phyloP scores from a whole-genome alignment of 2,113 vertebrate genomes.

The Otus sunia region DNA sequence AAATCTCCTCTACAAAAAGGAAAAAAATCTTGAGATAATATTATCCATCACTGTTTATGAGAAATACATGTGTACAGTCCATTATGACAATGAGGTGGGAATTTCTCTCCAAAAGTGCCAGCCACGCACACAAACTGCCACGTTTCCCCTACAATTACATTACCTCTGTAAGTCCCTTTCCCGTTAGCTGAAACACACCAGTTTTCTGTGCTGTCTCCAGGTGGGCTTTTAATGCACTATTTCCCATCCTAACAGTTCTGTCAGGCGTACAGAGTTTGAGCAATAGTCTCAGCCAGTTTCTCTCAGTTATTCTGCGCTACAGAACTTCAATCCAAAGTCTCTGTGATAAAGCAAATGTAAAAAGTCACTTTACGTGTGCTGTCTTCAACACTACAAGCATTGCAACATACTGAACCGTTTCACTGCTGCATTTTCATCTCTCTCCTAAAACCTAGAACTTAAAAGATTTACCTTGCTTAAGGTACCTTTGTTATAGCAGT shows the following conservation, averaged over 20 bases:
- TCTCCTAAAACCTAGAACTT: neutral
- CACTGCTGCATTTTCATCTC: neutral
- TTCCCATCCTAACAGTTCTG: constrained; percentile 82
- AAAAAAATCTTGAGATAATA: neutral
- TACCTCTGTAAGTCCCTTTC: constrained; percentile 91
- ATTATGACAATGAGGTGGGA: neutral
- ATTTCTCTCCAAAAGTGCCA: neutral
- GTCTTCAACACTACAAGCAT: neutral
- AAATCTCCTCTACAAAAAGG: neutral
- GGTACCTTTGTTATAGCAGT: neutral
- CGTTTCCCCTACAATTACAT: neutral
- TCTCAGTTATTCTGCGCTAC: neutral
- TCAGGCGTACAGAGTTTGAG: neutral
- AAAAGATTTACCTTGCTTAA: neutral
- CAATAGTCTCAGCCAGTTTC: neutral
- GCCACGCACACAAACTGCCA: neutral
- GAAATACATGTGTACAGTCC: neutral
- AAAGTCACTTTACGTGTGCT: neutral
- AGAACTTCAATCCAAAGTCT: neutral
- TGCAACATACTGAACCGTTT: neutral
- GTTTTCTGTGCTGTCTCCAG: constrained; percentile 98
- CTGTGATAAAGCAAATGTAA: neutral
- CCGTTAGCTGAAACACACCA: constrained; percentile 94
- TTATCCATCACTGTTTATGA: neutral
- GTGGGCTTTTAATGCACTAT: constrained; percentile 94